A percentile compares a stretch with the other conserved stretches of the same genome.
Conservation (phyloP, 1,140 invertebrate genomes). For the Aplysia californica region DNA sequence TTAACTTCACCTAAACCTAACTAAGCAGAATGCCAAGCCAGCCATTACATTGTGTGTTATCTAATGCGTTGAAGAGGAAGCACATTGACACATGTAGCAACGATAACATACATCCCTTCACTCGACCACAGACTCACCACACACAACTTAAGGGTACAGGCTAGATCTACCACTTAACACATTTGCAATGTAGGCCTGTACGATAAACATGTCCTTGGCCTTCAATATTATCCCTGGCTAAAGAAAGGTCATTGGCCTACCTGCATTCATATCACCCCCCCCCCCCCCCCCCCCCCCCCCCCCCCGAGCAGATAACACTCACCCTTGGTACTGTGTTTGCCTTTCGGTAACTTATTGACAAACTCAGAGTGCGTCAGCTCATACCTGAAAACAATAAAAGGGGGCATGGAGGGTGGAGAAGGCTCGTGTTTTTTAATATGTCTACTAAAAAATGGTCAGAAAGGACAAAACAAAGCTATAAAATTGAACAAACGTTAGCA, state of each 20-base stretch:
- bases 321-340: constrained; percentile 68
- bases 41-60: too few relatives aligned
- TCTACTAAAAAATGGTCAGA: neutral
- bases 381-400: constrained; percentile 52
- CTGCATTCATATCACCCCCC: neutral
- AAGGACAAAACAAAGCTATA: neutral
- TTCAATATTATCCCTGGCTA: neutral
- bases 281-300: neutral
- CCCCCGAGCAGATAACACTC: neutral
- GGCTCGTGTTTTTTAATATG: neutral
- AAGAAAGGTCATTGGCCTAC: neutral
- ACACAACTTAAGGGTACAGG: neutral
- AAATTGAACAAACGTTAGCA: neutral
- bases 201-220: too few relatives aligned
- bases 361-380: constrained; percentile 55
- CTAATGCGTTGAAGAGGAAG: too few relatives aligned
- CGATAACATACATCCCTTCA: too few relatives aligned
- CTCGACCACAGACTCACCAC: neutral
- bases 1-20: too few relatives aligned
- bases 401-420: neutral
- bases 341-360: constrained; percentile 62
- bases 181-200: too few relatives aligned
- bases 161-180: neutral
- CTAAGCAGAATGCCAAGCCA: too few relatives aligned
- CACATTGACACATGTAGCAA: too few relatives aligned